A percentile compares a stretch with the other conserved stretches of the same genome.
Evolutionary conservation across 2,888 invertebrate genomes (phyloP).

Genomic region (Leptinotarsa haldemani): DNA sequence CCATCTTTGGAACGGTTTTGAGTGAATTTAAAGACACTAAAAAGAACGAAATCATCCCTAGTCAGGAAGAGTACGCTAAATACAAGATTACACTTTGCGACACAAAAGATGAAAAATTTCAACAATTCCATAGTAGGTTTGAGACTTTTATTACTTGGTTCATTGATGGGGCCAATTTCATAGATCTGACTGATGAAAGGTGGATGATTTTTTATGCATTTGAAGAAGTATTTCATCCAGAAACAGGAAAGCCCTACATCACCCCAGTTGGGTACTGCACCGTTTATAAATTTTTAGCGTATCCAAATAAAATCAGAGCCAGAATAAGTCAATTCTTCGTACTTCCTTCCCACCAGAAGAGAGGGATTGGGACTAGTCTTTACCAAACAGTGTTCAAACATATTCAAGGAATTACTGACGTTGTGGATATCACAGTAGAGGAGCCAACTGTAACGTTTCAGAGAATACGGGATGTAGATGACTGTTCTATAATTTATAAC

Average conservation of each 20-base stretch:
- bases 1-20: conserved; percentile 57
- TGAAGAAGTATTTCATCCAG: conserved; percentile 75
- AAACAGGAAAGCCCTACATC: conserved; percentile 71
- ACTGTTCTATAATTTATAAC: conserved; percentile 48
- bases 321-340: conserved; percentile 93
- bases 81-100: conserved; percentile 88
- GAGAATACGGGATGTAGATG: conserved; percentile 79
- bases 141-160: conserved; percentile 95
- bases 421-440: conserved; percentile 87
- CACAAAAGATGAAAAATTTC: conserved; percentile 78
- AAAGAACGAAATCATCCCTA: conserved; percentile 42
- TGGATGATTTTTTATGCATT: conserved; percentile 92
- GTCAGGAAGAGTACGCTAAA: conserved; percentile 52
- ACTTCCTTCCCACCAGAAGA: conserved; percentile 89
- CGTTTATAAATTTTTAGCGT: conserved; percentile 94
- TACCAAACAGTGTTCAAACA: conserved; percentile 64
- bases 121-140: conserved; percentile 82
- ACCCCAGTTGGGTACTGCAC: conserved; percentile 90
- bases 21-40: conserved; percentile 46
- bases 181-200: conserved; percentile 90
- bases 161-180: conserved; percentile 95
- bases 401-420: conserved; percentile 65
- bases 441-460: conserved; percentile 94
- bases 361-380: conserved; percentile 86
- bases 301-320: conserved; percentile 87